Conservation (phyloP, 2,888 invertebrate genomes). For the Drosophila affinis region DNA sequence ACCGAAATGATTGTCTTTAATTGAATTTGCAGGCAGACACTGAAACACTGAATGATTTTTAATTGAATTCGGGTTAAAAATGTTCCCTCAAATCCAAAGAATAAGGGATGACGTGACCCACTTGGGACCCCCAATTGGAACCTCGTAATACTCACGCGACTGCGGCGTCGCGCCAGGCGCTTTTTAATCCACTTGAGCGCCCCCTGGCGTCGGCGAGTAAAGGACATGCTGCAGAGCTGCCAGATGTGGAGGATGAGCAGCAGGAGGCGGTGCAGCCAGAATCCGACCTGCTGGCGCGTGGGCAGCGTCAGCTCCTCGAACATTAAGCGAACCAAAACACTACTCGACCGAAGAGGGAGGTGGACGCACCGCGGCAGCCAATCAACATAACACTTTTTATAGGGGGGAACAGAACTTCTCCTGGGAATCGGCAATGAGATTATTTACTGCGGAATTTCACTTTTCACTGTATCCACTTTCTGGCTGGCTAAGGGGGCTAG, state of each 20-base stretch:
- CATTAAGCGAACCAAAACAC: constrained; percentile 55
- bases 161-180: constrained; percentile 64
- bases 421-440: not conserved
- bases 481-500: constrained; percentile 7
- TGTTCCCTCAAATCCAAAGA: constrained; percentile 2
- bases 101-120: constrained; percentile 47
- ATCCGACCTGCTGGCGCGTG: constrained; percentile 57
- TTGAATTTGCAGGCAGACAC: constrained; percentile 58
- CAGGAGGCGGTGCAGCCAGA: constrained; percentile 79
- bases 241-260: constrained; percentile 73
- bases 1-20: constrained; percentile 59
- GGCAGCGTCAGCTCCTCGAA: constrained; percentile 58
- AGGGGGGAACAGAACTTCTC: not conserved
- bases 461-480: constrained; percentile 17
- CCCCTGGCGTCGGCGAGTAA: constrained; percentile 70
- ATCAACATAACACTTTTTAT: constrained; percentile 56
- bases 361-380: constrained; percentile 26
- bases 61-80: constrained; percentile 61
- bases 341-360: constrained; percentile 3
- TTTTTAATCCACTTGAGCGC: constrained; percentile 82
- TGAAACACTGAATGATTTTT: constrained; percentile 36
- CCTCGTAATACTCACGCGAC: constrained; percentile 37
- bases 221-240: constrained; percentile 74
- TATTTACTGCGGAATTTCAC: constrained; percentile 29
- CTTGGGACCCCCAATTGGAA: constrained; percentile 23